phyloP scores from a whole-genome alignment of 2,797 vertebrate species.

The Dipus sagitta region DNA sequence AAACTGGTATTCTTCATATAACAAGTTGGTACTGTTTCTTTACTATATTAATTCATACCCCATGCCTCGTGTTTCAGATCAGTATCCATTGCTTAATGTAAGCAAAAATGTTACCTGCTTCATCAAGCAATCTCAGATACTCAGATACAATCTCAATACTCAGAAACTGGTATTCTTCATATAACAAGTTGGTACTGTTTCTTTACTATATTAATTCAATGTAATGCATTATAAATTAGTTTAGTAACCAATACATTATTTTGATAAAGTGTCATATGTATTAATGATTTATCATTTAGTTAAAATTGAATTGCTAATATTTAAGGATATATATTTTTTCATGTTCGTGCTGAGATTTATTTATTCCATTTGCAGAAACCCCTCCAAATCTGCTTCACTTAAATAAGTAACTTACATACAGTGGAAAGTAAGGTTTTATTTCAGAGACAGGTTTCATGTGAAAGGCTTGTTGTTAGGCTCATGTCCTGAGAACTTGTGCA shows the following conservation, averaged over 20 bases:
- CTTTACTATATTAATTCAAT: not conserved
- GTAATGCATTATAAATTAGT: not conserved
- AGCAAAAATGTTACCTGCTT: not conserved
- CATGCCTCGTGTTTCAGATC: not conserved
- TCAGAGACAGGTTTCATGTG: too few species aligned
- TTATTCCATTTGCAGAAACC: too few species aligned
- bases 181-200: not conserved
- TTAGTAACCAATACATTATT: not conserved
- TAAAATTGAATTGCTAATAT: not conserved
- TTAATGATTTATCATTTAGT: constrained; percentile 19
- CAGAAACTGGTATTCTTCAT: not conserved
- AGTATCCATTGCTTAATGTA: not conserved
- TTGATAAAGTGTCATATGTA: not conserved
- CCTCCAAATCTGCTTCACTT: too few species aligned
- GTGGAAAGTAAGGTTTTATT: too few species aligned
- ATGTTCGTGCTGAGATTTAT: too few species aligned
- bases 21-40: not conserved
- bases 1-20: not conserved
- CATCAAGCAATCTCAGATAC: too few species aligned
- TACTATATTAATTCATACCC: not conserved
- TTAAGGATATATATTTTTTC: too few species aligned
- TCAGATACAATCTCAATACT: too few species aligned
- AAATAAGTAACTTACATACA: too few species aligned
- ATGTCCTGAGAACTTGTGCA: too few species aligned
- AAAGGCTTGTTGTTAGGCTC: too few species aligned